These are phyloP conservation scores for Cranoglanis bouderius DNA, from an alignment of 2,113 vertebrate species.

Conservation along the genomic window DNA sequence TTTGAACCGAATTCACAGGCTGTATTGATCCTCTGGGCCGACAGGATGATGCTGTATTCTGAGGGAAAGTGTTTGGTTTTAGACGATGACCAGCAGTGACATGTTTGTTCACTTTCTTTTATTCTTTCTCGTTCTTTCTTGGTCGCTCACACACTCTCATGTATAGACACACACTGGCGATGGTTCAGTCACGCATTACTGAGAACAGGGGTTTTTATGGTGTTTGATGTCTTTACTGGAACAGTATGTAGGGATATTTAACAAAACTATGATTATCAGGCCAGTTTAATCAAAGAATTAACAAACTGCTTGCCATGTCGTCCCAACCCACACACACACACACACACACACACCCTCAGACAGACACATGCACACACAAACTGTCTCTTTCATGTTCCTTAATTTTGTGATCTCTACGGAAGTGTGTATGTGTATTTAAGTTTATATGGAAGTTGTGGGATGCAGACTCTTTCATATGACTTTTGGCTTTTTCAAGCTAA, in stretches of 20 bases:
- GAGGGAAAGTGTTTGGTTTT: background rate
- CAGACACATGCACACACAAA: no score
- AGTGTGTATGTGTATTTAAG: constrained; percentile 7
- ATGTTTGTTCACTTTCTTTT: background rate
- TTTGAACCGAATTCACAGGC: background rate
- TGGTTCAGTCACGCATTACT: constrained; percentile 27
- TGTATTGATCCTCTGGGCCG: background rate
- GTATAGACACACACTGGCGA: constrained; percentile 3
- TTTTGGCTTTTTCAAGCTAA: constrained; percentile 13
- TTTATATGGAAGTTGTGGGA: background rate
- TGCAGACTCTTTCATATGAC: background rate
- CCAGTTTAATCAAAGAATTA: background rate
- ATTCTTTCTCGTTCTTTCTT: background rate
- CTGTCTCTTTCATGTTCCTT: background rate
- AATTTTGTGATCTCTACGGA: background rate
- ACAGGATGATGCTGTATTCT: background rate
- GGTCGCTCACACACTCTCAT: background rate
- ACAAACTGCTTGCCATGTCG: background rate
- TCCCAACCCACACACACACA: background rate
- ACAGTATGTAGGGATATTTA: background rate
- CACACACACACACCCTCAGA: background rate
- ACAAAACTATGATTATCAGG: background rate
- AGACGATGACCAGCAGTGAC: background rate
- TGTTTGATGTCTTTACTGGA: background rate
- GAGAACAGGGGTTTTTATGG: background rate